Evolutionary conservation across 30 jellyfish, hydroid and myxozoan species (phyloP).

Genomic region (Nemopilema nomurai): DNA sequence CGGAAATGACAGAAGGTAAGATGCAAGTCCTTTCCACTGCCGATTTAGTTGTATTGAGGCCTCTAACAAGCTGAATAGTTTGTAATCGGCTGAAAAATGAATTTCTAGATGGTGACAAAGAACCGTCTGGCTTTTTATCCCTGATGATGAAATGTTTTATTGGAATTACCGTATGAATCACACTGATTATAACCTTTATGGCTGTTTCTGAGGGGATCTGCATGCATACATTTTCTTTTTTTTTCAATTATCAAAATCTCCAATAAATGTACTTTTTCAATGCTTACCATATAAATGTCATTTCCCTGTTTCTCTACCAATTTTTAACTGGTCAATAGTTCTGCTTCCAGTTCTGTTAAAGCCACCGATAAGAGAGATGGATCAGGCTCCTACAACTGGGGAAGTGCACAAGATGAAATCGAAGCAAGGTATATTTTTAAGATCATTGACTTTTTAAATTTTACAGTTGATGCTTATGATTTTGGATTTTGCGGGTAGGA

Average conservation of each 20-base stretch:
- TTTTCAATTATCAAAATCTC: no score
- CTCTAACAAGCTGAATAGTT: neutral
- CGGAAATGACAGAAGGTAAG: conserved; percentile 96
- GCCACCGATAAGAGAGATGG: conserved; percentile 97
- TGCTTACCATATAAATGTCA: no score
- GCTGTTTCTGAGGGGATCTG: conserved; percentile 46
- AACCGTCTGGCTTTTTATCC: no score
- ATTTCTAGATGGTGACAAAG: no score
- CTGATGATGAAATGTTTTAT: conserved; percentile 34
- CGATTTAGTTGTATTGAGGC: no score
- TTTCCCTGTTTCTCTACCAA: neutral
- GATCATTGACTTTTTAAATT: no score
- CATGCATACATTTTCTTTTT: no score
- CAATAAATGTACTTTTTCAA: no score
- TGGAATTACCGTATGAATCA: conserved; percentile 50
- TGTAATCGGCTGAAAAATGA: no score
- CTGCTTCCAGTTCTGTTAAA: conserved; percentile 82
- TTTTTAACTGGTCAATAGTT: conserved; percentile 23
- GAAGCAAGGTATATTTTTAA: conserved; percentile 78
- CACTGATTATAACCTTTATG: conserved; percentile 10
- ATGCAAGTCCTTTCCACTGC: no score
- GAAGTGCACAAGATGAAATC: conserved; percentile 77
- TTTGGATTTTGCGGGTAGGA: no score
- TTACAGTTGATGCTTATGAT: neutral
- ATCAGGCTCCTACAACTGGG: conserved; percentile 95